phyloP scores from a whole-genome alignment of 2,797 vertebrate species.

The Danio jaintianensis region DNA sequence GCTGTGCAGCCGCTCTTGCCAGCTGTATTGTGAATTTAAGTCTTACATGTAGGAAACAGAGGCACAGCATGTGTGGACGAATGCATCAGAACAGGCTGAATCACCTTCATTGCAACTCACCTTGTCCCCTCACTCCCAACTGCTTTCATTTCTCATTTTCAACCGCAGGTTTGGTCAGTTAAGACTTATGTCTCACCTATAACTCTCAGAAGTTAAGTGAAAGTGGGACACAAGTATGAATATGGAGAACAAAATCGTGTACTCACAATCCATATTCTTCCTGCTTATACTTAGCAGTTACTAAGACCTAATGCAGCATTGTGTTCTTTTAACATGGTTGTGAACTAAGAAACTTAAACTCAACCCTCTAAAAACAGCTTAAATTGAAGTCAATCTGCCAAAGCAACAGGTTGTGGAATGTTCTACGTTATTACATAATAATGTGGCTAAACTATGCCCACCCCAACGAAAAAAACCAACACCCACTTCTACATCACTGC shows the following conservation, averaged over 20 bases:
- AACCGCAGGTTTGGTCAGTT: constrained; percentile 14
- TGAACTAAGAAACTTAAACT: too few species aligned
- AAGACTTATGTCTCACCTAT: constrained; percentile 12
- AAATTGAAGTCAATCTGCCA: too few species aligned
- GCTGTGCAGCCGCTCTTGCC: constrained; percentile 44
- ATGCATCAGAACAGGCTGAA: constrained; percentile 15
- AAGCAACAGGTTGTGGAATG: too few species aligned
- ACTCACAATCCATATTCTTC: constrained; percentile 27
- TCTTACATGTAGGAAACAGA: constrained; percentile 40
- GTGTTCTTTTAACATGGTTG: neutral
- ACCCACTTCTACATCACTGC: too few species aligned
- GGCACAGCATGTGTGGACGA: neutral
- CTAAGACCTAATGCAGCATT: constrained; percentile 13
- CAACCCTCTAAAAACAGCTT: too few species aligned
- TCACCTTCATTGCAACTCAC: neutral
- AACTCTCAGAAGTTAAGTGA: neutral
- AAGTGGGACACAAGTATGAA: neutral
- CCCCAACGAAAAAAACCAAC: too few species aligned
- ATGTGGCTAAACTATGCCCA: too few species aligned
- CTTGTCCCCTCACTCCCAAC: neutral
- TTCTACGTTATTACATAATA: too few species aligned
- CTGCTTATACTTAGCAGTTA: constrained; percentile 21
- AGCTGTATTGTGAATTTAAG: constrained; percentile 59
- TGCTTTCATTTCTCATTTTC: constrained; percentile 5
- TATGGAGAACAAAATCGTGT: constrained; percentile 10